A percentile compares a stretch with the other conserved stretches of the same genome.
Conservation (phyloP, 2,888 invertebrate species). For the Megaustenia siamemsis region DNA sequence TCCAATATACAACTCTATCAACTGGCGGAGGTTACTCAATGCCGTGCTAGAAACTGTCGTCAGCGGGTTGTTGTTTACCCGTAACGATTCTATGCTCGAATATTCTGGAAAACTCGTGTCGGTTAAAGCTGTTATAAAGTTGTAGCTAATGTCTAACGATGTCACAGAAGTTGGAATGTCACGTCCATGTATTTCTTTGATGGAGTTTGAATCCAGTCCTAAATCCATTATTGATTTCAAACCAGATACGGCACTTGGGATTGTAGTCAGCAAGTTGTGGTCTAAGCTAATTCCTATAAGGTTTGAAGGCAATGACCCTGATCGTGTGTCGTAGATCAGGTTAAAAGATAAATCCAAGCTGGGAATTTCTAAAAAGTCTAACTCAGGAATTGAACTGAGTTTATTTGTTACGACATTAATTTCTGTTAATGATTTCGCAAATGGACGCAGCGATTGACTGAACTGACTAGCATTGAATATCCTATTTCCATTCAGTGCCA, state of each 20-base stretch:
- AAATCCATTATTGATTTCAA: not conserved
- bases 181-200: not conserved
- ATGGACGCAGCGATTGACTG: not conserved
- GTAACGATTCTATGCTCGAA: not conserved
- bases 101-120: constrained; percentile 15
- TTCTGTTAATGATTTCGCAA: not conserved
- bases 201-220: not conserved
- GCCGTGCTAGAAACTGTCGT: not conserved
- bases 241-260: not conserved
- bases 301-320: not conserved
- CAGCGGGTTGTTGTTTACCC: not conserved
- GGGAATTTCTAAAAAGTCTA: not conserved
- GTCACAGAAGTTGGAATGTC: not conserved
- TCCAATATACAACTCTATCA: not conserved
- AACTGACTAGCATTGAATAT: constrained; percentile 3
- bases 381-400: not conserved
- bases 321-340: not conserved
- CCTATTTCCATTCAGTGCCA: not conserved
- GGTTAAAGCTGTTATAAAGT: not conserved
- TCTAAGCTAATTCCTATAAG: not conserved
- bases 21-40: not conserved
- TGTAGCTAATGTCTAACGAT: not conserved
- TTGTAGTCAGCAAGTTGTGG: not conserved
- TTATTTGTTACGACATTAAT: not conserved
- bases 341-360: not conserved